Evolutionary conservation across 23 tunicate species (phyloP), one percentile per base, ranked within the genome.

Genomic region (Phallusia fumigata): DNA sequence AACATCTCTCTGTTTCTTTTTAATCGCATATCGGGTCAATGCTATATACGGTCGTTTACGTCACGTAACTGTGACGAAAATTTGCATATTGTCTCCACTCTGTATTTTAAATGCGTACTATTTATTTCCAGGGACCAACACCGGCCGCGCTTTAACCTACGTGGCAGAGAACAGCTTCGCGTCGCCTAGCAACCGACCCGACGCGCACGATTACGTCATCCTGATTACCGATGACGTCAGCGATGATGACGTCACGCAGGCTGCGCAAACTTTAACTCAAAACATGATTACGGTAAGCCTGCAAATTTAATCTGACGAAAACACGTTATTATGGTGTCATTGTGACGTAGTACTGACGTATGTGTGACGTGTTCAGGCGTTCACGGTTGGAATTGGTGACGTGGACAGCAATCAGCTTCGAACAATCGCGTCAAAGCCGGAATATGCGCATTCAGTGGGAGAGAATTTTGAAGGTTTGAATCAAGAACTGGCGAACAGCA

Each of bases 141-240:
- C 87, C 32, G 95, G 95, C 12, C 79, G 76, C 22, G 89, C 90
- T 6, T 64, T 90, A 22, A 33, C 31, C 28, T 82, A 90, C 35
- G 80, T 90, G 26, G 80, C 83, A 19, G 65, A 58, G 19, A 50
- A 72, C 64, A 82, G 90, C 76, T 58, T 90, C 47, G 31, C 44
- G 44, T 19, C 51, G 30, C 44, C 82, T 33, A 73, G 74, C 22
- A 90, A 90, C 75, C 77, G 95, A 77, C 83, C 79, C 22, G 86
- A 85, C 44, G 95, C 78, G 5, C 28, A 65, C 31, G 95, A 90
- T 73, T 45, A 73, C 85, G 90, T 90, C 73, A 85, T 90, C 47
- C 84, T 90, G 0, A 45, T 90, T 52, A 85, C 88, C n/a, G 84
- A 90, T 52, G 90, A 79, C 36, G 44, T 18, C 34, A 90, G 95